Percentiles rank a stretch among this genome's conserved stretches.
Evolutionary conservation across 2,888 invertebrate species (phyloP).

Genomic region (Drosophila buzzatii): DNA sequence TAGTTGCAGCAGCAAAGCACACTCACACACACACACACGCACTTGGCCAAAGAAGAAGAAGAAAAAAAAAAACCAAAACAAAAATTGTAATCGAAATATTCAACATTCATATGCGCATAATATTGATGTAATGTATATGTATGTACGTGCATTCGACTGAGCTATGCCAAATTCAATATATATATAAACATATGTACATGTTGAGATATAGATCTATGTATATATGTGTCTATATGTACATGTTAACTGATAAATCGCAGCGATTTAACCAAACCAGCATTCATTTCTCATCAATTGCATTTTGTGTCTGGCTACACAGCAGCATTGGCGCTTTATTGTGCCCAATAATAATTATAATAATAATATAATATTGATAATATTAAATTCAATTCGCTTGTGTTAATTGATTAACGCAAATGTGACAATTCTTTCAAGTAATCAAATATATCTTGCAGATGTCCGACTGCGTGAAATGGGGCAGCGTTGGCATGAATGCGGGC

Average conservation of each 20-base stretch:
- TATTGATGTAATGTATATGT: conserved; percentile 1
- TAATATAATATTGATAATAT: neutral
- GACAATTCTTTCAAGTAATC: conserved; percentile 72
- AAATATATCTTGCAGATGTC: conserved; percentile 87
- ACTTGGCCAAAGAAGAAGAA: conserved; percentile 16
- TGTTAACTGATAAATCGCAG: conserved; percentile 2
- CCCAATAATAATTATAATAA: neutral
- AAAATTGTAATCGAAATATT: conserved; percentile 15
- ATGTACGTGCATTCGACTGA: conserved; percentile 16
- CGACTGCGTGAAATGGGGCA: conserved; percentile 90
- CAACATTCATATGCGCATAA: conserved; percentile 1
- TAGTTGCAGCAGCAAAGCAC: conserved; percentile 64
- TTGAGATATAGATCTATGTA: neutral
- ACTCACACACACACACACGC: neutral
- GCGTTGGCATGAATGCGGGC: conserved; percentile 90
- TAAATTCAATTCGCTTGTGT: neutral
- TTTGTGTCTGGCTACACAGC: conserved; percentile 15
- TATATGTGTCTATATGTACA: neutral
- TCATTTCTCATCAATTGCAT: conserved; percentile 30
- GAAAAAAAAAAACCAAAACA: neutral
- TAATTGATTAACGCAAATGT: conserved; percentile 2
- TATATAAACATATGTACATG: neutral
- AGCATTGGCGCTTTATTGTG: neutral
- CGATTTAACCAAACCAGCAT: conserved; percentile 1
- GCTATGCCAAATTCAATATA: conserved; percentile 1